Percentiles rank a stretch among this genome's conserved stretches.
These are phyloP conservation scores for Myathropa florea DNA, from an alignment of 2,888 invertebrate genomes.

Conservation along the genomic window DNA sequence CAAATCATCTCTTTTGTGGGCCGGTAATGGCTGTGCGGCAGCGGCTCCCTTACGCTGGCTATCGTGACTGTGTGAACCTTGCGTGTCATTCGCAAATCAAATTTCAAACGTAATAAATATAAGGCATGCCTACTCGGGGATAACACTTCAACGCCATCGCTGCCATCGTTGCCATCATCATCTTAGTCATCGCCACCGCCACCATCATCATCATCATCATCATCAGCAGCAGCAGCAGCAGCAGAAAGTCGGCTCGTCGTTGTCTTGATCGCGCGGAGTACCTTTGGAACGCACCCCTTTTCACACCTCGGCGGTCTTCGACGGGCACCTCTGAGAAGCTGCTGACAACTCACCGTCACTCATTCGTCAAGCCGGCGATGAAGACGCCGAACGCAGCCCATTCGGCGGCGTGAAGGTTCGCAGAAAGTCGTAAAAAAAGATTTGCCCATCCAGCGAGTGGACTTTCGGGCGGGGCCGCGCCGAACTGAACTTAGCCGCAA, in stretches of 20 bases:
- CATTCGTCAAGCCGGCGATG: background rate
- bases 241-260: background rate
- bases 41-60: slow-evolving; percentile 33
- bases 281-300: slow-evolving; percentile 18
- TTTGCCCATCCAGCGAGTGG: too few relatives aligned
- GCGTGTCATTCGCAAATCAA: slow-evolving; percentile 68
- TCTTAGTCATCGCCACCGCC: background rate
- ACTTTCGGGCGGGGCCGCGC: background rate
- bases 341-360: slow-evolving; percentile 18
- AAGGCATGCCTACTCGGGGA: slow-evolving; percentile 31
- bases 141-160: slow-evolving; percentile 54
- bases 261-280: background rate
- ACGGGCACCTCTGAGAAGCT: slow-evolving; percentile 23
- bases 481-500: background rate
- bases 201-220: slow-evolving; percentile 16
- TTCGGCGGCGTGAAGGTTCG: slow-evolving; percentile 28
- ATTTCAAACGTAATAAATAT: slow-evolving; percentile 58
- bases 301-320: slow-evolving; percentile 20
- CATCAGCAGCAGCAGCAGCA: background rate
- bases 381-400: slow-evolving; percentile 1
- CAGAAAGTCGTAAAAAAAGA: slow-evolving; percentile 36
- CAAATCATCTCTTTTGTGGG: slow-evolving; percentile 61
- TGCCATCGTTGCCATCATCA: slow-evolving; percentile 27
- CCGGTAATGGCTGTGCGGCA: slow-evolving; percentile 26
- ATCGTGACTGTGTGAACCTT: slow-evolving; percentile 66